Base-by-base conservation (phyloP, 2,113 vertebrate species). In the Corythoichthys intestinalis region DNA sequence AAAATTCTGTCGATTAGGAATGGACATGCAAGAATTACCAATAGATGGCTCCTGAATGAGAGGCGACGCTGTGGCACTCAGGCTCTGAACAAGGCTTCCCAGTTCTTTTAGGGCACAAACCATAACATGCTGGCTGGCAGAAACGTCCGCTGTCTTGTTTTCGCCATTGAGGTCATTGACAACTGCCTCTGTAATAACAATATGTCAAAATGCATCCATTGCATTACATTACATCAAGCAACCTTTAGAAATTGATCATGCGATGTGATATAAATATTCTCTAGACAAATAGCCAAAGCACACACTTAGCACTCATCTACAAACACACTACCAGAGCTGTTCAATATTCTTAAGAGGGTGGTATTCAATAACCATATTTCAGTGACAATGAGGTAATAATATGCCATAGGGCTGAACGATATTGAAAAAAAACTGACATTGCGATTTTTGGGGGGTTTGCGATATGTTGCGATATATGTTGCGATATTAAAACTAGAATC, bases 61-160 rank as follows among this genome's bases (percentile, higher is more conserved):
- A 0, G 97, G 97, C 14, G 96, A 95, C 1, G 97, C 94, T 0
- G 96, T 99, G 54, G 97, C 95, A 68, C 94, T 99, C 70, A 99
- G 87, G 57, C 97, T 98, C 89, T 97, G 97, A 57, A 99, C 95
- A 71, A 99, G 91, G 80, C 98, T 98, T 54, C 98, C 96, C 11
- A 99, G 92, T 60, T 99, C 97, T 75, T 98, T 96, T 0, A 99
- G 93, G 2, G 97, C 98, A 50, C 98, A 99, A 76, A 99, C 98
- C 97, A 99, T 98, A 41, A 98, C 94, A 0, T 99, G 97, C 86
- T 99, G 97, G 85, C 95, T 98, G 70, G 97, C 96, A 17, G 96
- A 96, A 4, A 99, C 94, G 59, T 99, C 97, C 0, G 95, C 93
- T 15, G 93, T 91, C 75, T 97, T 97, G 82, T 95, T 98, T 84